Evolutionary conservation across 2,888 invertebrate genomes (phyloP), one percentile per base, ranked within the genome.

Genomic region (Phymatocera aterrima): DNA sequence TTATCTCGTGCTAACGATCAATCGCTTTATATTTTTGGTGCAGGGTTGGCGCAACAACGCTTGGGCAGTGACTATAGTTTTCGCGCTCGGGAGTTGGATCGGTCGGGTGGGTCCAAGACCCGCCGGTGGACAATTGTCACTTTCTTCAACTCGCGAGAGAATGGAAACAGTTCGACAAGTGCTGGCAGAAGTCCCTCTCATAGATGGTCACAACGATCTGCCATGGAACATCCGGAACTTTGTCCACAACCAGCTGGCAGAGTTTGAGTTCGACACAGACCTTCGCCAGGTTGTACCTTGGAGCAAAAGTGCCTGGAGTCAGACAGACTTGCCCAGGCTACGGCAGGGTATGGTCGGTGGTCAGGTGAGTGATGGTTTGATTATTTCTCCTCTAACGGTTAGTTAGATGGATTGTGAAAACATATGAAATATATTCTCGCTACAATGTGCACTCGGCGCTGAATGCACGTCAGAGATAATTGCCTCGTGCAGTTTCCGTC

Each of bases 191-290:
- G 94, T 94, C n/a, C 94, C 94, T 1, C 92, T 94, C 15, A 94
- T 94, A 83, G 94, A 94, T 82, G 94, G 94, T 72, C 93, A 94
- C 90, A 93, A 97, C 91, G 97, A 97, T 90, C 92, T 97, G 86
- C 96, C 97, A 43, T 97, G 97, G 97, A 97, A 97, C 91, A 94
- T 97, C 81, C 92, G 97, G 81, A 96, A 96, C 91, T 97, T 97
- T 91, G 94, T 96, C 77, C 96, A 96, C 91, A 97, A 97, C 90
- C 93, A 93, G 87, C 92, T 94, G 87, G 92, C 93, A 79, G 93
- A 93, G 54, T 94, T 94, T 87, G 94, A 94, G 78, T 91, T 94
- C 85, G 92, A 93, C 86, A 94, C 93, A 87, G 94, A 95, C 87
- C 91, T 95, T 82, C 92, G 94, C 80, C 94, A 94, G 79, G 92